Conservation (phyloP, 2,888 invertebrate species). For the Eristalinus sepulchralis region DNA sequence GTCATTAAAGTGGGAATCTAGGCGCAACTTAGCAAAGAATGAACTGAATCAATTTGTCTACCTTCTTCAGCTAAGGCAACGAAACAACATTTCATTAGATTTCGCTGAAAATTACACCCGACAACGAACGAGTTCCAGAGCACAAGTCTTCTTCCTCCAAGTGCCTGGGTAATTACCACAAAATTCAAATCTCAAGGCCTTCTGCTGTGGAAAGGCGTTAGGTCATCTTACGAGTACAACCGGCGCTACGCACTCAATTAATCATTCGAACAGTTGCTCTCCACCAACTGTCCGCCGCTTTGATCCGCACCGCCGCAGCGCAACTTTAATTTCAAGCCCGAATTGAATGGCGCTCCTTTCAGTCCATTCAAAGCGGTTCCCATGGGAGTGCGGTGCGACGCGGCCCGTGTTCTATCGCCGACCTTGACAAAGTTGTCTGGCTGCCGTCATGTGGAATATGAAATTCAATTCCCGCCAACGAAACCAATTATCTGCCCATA, state of each 20-base stretch:
- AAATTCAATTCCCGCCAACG: slow-evolving; percentile 61
- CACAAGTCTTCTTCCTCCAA: background rate
- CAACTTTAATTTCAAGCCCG: slow-evolving; percentile 32
- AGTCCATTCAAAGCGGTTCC: slow-evolving; percentile 23
- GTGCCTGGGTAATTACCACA: background rate
- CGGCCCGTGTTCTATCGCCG: slow-evolving; percentile 23
- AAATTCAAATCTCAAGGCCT: background rate
- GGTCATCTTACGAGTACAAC: background rate
- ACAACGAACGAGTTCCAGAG: no score
- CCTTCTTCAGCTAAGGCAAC: no score
- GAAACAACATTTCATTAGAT: no score
- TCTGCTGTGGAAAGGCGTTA: background rate
- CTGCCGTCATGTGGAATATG: slow-evolving; percentile 25
- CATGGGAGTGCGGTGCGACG: slow-evolving; percentile 29
- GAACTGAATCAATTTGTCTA: no score
- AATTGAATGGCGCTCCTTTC: slow-evolving; percentile 14
- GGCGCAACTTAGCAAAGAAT: no score
- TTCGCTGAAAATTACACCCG: no score
- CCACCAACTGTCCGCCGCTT: background rate
- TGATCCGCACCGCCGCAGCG: background rate
- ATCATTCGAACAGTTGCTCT: background rate
- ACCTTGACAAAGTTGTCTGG: slow-evolving; percentile 62
- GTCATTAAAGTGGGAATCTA: no score
- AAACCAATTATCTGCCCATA: slow-evolving; percentile 67
- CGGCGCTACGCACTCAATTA: background rate